phyloP scores from a whole-genome alignment of 2,888 invertebrate genomes.

The Drosophila mulleri region DNA sequence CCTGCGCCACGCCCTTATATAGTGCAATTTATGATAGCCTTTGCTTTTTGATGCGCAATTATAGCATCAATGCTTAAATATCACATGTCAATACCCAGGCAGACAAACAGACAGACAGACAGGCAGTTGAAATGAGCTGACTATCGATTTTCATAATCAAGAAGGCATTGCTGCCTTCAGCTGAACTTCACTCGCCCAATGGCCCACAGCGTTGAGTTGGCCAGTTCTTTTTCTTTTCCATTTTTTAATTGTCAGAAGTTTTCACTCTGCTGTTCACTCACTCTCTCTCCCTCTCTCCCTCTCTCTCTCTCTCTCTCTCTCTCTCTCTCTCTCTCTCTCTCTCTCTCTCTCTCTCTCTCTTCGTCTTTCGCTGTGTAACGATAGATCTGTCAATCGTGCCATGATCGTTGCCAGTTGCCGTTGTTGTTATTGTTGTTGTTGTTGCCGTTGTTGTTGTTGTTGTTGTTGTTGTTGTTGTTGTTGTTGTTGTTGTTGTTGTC shows the following conservation, averaged over 20 bases:
- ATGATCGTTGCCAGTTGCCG: constrained; percentile 34
- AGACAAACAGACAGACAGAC: constrained; percentile 12
- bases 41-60: constrained; percentile 69
- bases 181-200: constrained; percentile 3
- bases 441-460: constrained; percentile 64
- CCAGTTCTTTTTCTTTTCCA: constrained; percentile 1
- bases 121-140: constrained; percentile 18
- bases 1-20: constrained; percentile 46
- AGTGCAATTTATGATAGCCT: constrained; percentile 49
- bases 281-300: constrained; percentile 53
- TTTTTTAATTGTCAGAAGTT: constrained; percentile 71
- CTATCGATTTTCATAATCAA: constrained; percentile 58
- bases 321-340: constrained; percentile 54
- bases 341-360: constrained; percentile 49
- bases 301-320: constrained; percentile 47
- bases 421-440: constrained; percentile 56
- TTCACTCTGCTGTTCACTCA: constrained; percentile 43
- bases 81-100: constrained; percentile 66
- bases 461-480: constrained; percentile 57
- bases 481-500: constrained; percentile 54
- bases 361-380: constrained; percentile 1
- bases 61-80: constrained; percentile 75
- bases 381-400: constrained; percentile 39
- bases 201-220: constrained; percentile 1
- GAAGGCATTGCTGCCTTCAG: constrained; percentile 1